A percentile compares a stretch with the other conserved stretches of the same genome.
These are phyloP conservation scores for Mormyrops attenuatus DNA, from an alignment of 2,797 vertebrate genomes.

Conservation along the genomic window DNA sequence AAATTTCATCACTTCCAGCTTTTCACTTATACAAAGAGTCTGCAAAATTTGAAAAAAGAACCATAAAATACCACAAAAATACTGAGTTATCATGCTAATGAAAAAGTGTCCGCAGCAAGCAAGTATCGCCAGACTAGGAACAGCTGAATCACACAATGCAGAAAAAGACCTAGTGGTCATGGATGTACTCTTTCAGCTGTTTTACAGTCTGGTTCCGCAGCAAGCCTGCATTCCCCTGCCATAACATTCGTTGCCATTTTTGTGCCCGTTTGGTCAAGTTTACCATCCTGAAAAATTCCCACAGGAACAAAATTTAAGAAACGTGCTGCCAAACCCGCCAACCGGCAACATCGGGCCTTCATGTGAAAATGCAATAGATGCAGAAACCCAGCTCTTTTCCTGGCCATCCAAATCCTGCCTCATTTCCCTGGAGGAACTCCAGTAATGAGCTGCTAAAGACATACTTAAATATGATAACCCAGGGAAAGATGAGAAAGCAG, in stretches of 20 bases:
- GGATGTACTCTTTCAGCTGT: neutral
- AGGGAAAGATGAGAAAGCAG: neutral
- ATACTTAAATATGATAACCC: neutral
- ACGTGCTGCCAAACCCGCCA: neutral
- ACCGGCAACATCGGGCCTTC: neutral
- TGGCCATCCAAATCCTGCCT: slow-evolving; percentile 8
- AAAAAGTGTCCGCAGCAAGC: neutral
- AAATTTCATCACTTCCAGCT: neutral
- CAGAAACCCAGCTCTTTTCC: neutral
- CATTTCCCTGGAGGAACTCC: neutral
- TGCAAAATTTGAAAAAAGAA: neutral
- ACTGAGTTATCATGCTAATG: neutral
- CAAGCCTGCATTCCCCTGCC: neutral
- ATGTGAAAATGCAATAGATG: neutral
- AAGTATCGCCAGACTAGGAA: neutral
- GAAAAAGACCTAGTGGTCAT: neutral
- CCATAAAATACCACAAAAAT: neutral
- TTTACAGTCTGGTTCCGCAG: neutral
- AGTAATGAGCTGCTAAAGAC: neutral
- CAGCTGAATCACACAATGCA: neutral
- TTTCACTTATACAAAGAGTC: neutral
- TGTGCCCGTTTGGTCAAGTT: neutral
- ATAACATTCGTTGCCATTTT: neutral
- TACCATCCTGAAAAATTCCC: neutral
- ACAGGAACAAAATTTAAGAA: neutral